These are phyloP conservation scores for Bombus terrestris DNA, from an alignment of 1,140 invertebrate species.

Conservation along the genomic window DNA sequence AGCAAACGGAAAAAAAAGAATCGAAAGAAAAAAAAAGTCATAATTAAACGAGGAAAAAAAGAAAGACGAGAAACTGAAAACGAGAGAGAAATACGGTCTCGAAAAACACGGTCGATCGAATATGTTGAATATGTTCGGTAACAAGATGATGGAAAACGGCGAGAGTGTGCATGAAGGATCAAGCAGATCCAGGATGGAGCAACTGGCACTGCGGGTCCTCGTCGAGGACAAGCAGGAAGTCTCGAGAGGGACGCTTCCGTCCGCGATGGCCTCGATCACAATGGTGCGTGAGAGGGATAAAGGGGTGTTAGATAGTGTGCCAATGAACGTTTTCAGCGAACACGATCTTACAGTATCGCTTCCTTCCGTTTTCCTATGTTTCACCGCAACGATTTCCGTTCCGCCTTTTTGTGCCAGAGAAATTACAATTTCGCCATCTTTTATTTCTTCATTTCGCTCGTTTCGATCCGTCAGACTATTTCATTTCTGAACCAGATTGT, in stretches of 20 bases:
- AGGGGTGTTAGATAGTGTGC: constrained; percentile 56
- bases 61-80: constrained; percentile 15
- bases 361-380: constrained; percentile 33
- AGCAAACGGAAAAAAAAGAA: neutral
- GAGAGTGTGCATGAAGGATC: constrained; percentile 52
- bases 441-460: neutral
- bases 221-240: constrained; percentile 69
- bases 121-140: constrained; percentile 42
- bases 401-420: neutral
- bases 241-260: constrained; percentile 69
- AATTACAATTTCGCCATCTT: neutral
- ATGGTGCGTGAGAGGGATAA: constrained; percentile 65
- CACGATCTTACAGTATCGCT: constrained; percentile 12
- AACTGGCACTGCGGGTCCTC: constrained; percentile 64
- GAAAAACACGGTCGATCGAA: constrained; percentile 11
- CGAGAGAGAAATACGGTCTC: neutral
- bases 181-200: constrained; percentile 62
- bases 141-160: constrained; percentile 50
- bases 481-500: neutral
- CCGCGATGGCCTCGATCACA: constrained; percentile 64
- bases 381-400: constrained; percentile 1
- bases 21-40: constrained; percentile 25
- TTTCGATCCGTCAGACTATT: neutral
- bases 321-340: constrained; percentile 20
- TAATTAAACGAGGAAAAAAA: neutral